Conservation (phyloP, 2,113 vertebrate species). For the Miniopterus natalensis region DNA sequence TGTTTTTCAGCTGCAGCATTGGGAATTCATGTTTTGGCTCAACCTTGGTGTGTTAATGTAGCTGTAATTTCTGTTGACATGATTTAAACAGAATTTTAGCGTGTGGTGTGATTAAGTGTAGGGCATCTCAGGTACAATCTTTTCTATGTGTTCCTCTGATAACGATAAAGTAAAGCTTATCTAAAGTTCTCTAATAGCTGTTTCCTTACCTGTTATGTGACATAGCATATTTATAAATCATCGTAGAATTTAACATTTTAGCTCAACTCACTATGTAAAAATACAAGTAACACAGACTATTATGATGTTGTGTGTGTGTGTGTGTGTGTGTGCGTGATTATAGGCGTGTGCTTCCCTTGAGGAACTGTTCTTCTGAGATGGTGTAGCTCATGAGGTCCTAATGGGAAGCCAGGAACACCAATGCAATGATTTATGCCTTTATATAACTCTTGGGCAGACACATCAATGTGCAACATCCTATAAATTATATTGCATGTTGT, state of each 20-base stretch:
- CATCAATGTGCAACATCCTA: slow-evolving; percentile 71
- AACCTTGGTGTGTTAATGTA: background rate
- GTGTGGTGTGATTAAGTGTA: background rate
- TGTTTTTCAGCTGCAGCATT: background rate
- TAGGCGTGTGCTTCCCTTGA: slow-evolving; percentile 68
- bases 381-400: slow-evolving; percentile 65
- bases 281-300: background rate
- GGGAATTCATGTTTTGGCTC: background rate
- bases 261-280: background rate
- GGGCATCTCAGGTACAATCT: slow-evolving; percentile 68
- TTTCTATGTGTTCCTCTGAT: slow-evolving; percentile 57
- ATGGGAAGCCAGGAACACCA: slow-evolving; percentile 48
- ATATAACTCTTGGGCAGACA: slow-evolving; percentile 72
- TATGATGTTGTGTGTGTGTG: background rate
- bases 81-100: slow-evolving; percentile 8
- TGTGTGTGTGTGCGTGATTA: background rate
- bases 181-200: background rate
- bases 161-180: slow-evolving; percentile 70
- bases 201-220: background rate
- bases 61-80: background rate
- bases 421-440: slow-evolving; percentile 77
- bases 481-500: slow-evolving; percentile 81
- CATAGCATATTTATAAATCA: background rate
- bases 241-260: background rate
- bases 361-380: slow-evolving; percentile 47